Percentiles rank a stretch among this genome's conserved stretches.
phyloP scores from a whole-genome alignment of 2,113 vertebrate species.

The Galemys pyrenaicus region DNA sequence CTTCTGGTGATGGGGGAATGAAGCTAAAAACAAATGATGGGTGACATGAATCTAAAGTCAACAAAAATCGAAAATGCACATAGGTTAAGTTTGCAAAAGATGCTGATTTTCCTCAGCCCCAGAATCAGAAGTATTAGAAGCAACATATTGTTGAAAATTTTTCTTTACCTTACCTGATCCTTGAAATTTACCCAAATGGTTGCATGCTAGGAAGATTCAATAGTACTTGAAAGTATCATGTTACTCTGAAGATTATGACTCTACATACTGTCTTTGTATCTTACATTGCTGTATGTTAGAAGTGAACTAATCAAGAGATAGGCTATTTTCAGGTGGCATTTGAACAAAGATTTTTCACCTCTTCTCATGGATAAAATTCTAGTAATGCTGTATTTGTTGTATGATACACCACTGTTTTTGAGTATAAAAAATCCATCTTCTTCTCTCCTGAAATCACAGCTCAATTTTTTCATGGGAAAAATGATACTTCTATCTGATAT shows the following conservation, averaged over 20 bases:
- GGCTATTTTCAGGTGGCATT: neutral
- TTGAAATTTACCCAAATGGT: neutral
- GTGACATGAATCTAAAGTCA: neutral
- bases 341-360: neutral
- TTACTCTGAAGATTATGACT: neutral
- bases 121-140: neutral
- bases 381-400: neutral
- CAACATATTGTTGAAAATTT: neutral
- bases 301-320: neutral
- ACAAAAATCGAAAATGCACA: neutral
- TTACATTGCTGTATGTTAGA: neutral
- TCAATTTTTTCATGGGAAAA: neutral
- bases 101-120: neutral
- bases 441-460: neutral
- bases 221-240: neutral
- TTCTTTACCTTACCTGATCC: neutral
- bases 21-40: neutral
- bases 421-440: neutral
- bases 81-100: neutral
- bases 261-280: neutral
- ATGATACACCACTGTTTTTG: neutral
- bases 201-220: neutral
- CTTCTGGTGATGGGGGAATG: neutral
- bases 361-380: neutral
- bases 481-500: neutral